These are phyloP conservation scores for Drosophila subobscura DNA, from an alignment of 1,140 invertebrate species.

Conservation along the genomic window DNA sequence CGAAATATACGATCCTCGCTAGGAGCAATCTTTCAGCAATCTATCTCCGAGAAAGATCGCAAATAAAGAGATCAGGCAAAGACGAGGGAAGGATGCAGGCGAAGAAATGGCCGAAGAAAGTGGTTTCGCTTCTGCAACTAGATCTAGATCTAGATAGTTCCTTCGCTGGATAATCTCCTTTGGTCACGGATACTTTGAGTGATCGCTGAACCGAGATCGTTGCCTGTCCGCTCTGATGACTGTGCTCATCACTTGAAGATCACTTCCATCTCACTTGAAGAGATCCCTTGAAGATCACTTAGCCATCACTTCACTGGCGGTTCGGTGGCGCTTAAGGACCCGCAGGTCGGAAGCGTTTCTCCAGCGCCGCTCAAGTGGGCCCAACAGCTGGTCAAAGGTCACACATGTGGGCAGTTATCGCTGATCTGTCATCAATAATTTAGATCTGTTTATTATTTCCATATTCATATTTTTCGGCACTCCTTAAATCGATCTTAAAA, in stretches of 20 bases:
- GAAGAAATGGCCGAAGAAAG: too few species aligned
- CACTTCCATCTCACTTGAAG: conserved; percentile 26
- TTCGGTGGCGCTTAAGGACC: too few species aligned
- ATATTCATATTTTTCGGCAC: conserved; percentile 13
- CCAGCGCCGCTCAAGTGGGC: too few species aligned
- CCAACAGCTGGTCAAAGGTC: conserved; percentile 32
- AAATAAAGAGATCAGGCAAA: conserved; percentile 29
- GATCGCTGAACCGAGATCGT: conserved; percentile 16
- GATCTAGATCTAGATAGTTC: conserved; percentile 17
- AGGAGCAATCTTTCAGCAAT: conserved; percentile 46
- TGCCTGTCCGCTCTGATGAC: too few species aligned
- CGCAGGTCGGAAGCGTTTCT: too few species aligned
- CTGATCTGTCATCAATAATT: conserved; percentile 31
- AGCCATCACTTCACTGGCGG: conserved; percentile 8
- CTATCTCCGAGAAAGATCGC: conserved; percentile 6
- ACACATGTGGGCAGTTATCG: conserved; percentile 46
- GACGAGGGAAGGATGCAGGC: background rate
- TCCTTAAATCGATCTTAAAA: too few species aligned
- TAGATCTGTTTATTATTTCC: conserved; percentile 28
- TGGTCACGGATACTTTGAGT: conserved; percentile 49
- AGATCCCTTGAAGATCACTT: conserved; percentile 46
- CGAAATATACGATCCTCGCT: conserved; percentile 49
- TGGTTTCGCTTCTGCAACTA: too few species aligned
- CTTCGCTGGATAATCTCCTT: conserved; percentile 16
- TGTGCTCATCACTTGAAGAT: conserved; percentile 29